Conservation (phyloP, 2,888 invertebrate genomes). For the Hofmannophila pseudospretella region DNA sequence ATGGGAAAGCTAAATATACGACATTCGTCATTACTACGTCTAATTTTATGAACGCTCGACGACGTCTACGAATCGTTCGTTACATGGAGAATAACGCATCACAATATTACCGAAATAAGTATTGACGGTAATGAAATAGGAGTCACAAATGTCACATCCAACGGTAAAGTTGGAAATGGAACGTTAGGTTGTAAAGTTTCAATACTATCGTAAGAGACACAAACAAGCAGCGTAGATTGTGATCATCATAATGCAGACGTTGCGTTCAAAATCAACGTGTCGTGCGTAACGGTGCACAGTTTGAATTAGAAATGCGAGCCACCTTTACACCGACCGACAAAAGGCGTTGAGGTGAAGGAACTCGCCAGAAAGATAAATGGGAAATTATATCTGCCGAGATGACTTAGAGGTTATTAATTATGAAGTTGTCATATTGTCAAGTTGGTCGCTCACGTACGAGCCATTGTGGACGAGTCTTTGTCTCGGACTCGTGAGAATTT, state of each 20-base stretch:
- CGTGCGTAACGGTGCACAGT: constrained; percentile 71
- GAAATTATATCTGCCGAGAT: constrained; percentile 74
- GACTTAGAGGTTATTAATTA: constrained; percentile 75
- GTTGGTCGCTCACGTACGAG: constrained; percentile 56
- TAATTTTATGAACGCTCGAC: constrained; percentile 50
- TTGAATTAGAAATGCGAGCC: constrained; percentile 66
- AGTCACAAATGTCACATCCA: constrained; percentile 16
- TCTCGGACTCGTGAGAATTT: constrained; percentile 68
- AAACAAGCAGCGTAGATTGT: constrained; percentile 20
- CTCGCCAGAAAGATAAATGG: constrained; percentile 64
- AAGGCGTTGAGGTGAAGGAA: constrained; percentile 65
- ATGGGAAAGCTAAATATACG: constrained; percentile 61
- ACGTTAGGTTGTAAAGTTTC: constrained; percentile 3
- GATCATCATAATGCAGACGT: constrained; percentile 27
- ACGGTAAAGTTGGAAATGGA: constrained; percentile 4
- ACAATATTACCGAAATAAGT: constrained; percentile 15
- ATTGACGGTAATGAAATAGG: constrained; percentile 13
- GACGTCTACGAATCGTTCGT: constrained; percentile 3
- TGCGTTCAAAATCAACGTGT: constrained; percentile 48
- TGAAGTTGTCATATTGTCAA: constrained; percentile 72
- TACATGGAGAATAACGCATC: constrained; percentile 9
- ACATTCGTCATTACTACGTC: constrained; percentile 60
- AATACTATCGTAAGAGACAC: constrained; percentile 20
- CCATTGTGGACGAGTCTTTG: constrained; percentile 60
- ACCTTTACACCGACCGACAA: constrained; percentile 67